These are phyloP conservation scores for Pterophyllum scalare DNA, from an alignment of 2,113 vertebrate species.

Conservation along the genomic window DNA sequence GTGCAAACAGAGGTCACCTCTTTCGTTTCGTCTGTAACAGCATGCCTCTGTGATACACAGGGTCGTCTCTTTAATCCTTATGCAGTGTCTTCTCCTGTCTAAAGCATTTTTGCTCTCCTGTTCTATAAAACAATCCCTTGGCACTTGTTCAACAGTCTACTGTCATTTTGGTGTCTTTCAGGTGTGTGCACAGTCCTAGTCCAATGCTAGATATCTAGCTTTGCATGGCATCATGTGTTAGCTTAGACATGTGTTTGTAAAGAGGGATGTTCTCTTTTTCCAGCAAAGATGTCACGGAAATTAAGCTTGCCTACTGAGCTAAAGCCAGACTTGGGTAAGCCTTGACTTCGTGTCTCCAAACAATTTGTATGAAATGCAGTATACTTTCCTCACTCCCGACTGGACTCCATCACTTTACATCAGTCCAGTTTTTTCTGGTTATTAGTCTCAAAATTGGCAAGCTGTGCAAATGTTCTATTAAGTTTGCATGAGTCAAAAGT, in stretches of 20 bases:
- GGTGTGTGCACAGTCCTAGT: slow-evolving; percentile 55
- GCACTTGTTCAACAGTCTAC: slow-evolving; percentile 40
- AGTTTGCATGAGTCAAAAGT: slow-evolving; percentile 70
- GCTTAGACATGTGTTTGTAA: slow-evolving; percentile 86
- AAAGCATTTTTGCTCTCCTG: slow-evolving; percentile 51
- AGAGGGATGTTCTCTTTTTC: slow-evolving; percentile 92
- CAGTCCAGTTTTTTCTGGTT: slow-evolving; percentile 64
- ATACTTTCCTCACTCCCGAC: slow-evolving; percentile 50
- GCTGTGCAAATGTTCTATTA: slow-evolving; percentile 53
- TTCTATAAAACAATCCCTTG: slow-evolving; percentile 13
- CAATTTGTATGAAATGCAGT: slow-evolving; percentile 64
- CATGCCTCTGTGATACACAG: slow-evolving; percentile 72
- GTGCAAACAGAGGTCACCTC: slow-evolving; percentile 46
- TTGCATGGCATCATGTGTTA: slow-evolving; percentile 81
- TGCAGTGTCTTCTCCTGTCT: slow-evolving; percentile 50
- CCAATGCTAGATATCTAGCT: slow-evolving; percentile 62
- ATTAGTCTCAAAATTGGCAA: slow-evolving; percentile 66
- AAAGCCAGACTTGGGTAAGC: slow-evolving; percentile 99
- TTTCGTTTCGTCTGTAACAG: slow-evolving; percentile 72
- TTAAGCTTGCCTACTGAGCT: slow-evolving; percentile 99
- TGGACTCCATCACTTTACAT: slow-evolving; percentile 67
- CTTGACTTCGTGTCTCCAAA: slow-evolving; percentile 81
- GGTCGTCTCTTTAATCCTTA: slow-evolving; percentile 55
- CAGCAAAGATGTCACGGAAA: slow-evolving; percentile 99
- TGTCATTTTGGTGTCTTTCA: slow-evolving; percentile 39